Percentiles rank a stretch among this genome's conserved stretches.
phyloP scores from a whole-genome alignment of 1,140 invertebrate genomes.

The Drosophila obscura region DNA sequence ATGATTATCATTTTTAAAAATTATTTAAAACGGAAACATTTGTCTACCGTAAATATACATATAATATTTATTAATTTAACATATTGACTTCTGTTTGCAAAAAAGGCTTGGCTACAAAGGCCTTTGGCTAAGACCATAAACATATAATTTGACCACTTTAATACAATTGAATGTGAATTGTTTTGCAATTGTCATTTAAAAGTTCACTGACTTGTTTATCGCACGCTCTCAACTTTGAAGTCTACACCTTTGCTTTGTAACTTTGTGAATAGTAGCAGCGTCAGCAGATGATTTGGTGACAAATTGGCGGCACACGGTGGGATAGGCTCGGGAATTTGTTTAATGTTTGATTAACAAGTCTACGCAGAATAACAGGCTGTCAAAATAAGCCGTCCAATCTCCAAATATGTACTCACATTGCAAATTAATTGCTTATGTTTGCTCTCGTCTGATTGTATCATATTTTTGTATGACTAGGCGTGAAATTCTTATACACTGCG shows the following conservation, averaged over 20 bases:
- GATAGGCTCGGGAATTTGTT: constrained; percentile 31
- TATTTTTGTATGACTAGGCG: constrained; percentile 2
- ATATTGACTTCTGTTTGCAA: no score
- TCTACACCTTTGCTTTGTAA: constrained; percentile 9
- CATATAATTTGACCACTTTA: no score
- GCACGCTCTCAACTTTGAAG: constrained; percentile 8
- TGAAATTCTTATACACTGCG: not conserved
- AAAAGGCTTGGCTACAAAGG: no score
- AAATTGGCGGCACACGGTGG: constrained; percentile 29
- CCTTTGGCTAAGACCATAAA: no score
- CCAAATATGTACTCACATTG: constrained; percentile 43
- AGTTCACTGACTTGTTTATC: constrained; percentile 45
- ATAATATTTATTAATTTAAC: no score
- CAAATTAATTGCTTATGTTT: constrained; percentile 64
- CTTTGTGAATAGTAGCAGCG: constrained; percentile 17
- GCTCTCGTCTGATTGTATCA: constrained; percentile 3
- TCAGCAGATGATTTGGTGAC: constrained; percentile 42
- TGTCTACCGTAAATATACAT: no score
- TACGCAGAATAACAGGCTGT: constrained; percentile 38
- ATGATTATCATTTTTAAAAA: no score
- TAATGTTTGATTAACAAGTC: constrained; percentile 66
- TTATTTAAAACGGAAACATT: no score
- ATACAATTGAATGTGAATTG: not conserved
- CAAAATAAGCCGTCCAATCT: constrained; percentile 30
- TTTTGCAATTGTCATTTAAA: constrained; percentile 6